Percentiles rank a stretch among this genome's conserved stretches.
These are phyloP conservation scores for Nematostella vectensis DNA, from an alignment of 92 coral and sea anemone genomes.

Conservation along the genomic window DNA sequence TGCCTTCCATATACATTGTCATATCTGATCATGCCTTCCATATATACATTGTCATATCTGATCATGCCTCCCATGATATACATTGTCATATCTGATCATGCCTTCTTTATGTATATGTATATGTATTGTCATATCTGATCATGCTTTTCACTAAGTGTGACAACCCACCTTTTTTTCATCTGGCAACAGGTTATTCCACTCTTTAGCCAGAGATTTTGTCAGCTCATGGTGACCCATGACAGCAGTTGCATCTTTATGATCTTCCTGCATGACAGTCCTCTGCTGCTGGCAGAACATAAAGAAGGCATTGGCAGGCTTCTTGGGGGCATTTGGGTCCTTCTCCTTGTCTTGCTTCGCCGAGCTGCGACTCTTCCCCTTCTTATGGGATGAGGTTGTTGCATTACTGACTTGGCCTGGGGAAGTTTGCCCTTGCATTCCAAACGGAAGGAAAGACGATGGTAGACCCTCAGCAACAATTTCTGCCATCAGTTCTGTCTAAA, in stretches of 20 bases:
- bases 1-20: too few relatives aligned
- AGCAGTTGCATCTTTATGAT: constrained; percentile 73
- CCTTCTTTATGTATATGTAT: too few relatives aligned
- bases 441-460: constrained; percentile 28
- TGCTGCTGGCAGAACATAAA: constrained; percentile 97
- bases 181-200: constrained; percentile 86
- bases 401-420: constrained; percentile 54
- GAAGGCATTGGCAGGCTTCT: constrained; percentile 97
- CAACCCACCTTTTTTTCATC: constrained; percentile 93
- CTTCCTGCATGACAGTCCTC: constrained; percentile 85
- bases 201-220: constrained; percentile 88
- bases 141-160: too few relatives aligned
- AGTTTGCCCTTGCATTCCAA: constrained; percentile 29
- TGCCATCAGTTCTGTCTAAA: constrained; percentile 52
- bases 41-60: too few relatives aligned
- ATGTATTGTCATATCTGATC: too few relatives aligned
- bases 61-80: too few relatives aligned
- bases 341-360: constrained; percentile 72
- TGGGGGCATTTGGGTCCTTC: constrained; percentile 94
- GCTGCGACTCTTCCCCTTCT: constrained; percentile 58
- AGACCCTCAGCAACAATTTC: constrained; percentile 50
- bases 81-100: too few relatives aligned
- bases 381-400: constrained; percentile 34
- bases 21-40: too few relatives aligned
- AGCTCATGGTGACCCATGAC: constrained; percentile 93